Conservation (phyloP, 2,797 vertebrate species). For the Melanogrammus aeglefinus region DNA sequence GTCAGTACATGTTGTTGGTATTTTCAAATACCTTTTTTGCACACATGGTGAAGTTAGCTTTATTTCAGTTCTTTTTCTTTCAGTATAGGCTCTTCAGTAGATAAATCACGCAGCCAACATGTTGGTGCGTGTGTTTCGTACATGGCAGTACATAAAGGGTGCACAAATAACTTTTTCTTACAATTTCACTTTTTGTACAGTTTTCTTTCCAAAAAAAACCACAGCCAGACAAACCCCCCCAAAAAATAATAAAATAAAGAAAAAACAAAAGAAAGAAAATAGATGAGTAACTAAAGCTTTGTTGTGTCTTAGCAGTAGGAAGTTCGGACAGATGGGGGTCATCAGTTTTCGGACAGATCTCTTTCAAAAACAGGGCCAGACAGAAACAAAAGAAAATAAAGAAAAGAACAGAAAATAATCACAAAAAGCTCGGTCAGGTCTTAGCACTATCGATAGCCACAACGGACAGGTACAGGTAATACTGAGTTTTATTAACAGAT, state of each 20-base stretch:
- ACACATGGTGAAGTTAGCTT: conserved; percentile 1
- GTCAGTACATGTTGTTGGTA: conserved; percentile 62
- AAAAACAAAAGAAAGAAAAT: conserved; percentile 49
- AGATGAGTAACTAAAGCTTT: conserved; percentile 48
- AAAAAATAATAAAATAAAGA: conserved; percentile 42
- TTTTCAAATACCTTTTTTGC: conserved; percentile 1
- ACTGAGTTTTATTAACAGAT: conserved; percentile 34
- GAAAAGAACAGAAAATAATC: neutral
- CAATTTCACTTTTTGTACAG: conserved; percentile 69
- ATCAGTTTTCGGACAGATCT: neutral
- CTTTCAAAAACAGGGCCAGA: conserved; percentile 3
- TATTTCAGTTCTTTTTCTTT: neutral
- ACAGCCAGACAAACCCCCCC: conserved; percentile 16
- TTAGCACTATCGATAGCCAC: neutral
- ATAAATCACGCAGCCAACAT: neutral
- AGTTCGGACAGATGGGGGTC: conserved; percentile 39
- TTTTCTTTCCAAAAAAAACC: conserved; percentile 54
- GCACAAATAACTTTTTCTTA: conserved; percentile 39
- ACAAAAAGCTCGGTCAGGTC: neutral
- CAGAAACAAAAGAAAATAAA: neutral
- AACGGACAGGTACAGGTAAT: conserved; percentile 31
- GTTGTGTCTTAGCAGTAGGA: conserved; percentile 60
- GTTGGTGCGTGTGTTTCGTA: conserved; percentile 6
- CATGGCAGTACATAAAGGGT: conserved; percentile 44
- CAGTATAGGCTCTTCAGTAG: neutral